phyloP scores from a whole-genome alignment of 2,888 invertebrate genomes.

The Platycnemis pennipes region DNA sequence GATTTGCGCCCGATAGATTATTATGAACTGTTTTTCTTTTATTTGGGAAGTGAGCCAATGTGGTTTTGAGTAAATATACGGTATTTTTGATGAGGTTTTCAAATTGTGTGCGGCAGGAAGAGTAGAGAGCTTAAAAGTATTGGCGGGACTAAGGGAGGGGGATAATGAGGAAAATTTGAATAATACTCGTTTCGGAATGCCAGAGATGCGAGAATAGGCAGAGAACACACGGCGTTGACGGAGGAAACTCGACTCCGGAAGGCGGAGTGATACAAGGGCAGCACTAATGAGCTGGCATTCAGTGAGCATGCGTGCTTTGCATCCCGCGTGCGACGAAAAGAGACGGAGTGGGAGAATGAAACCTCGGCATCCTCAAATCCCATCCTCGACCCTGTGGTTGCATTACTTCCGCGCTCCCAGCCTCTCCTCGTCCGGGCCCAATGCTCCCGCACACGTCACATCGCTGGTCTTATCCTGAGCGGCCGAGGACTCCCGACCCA shows the following conservation, averaged over 20 bases:
- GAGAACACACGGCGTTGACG: not conserved
- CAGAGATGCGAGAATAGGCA: not conserved
- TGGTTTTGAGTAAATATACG: too few species aligned
- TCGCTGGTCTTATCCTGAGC: slow-evolving; percentile 23
- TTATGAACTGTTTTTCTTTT: too few species aligned
- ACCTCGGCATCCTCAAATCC: not conserved
- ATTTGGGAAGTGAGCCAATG: too few species aligned
- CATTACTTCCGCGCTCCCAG: not conserved
- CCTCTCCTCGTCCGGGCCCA: not conserved
- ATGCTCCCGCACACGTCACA: too few species aligned
- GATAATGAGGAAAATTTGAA: not conserved
- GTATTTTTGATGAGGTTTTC: too few species aligned
- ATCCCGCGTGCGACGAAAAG: not conserved
- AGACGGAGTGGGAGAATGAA: too few species aligned
- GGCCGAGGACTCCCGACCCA: not conserved
- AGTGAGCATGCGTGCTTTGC: not conserved
- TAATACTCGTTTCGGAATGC: not conserved
- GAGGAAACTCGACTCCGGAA: not conserved
- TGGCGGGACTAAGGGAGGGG: not conserved
- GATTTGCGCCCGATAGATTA: too few species aligned
- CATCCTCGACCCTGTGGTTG: not conserved
- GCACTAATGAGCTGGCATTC: slow-evolving; percentile 10
- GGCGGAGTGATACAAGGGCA: not conserved
- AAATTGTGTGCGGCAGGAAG: too few species aligned
- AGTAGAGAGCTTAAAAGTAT: not conserved